Evolutionary conservation across 2,113 vertebrate genomes (phyloP), one percentile per base, ranked within the genome.

Genomic region (Dicerorhinus sumatrensis): DNA sequence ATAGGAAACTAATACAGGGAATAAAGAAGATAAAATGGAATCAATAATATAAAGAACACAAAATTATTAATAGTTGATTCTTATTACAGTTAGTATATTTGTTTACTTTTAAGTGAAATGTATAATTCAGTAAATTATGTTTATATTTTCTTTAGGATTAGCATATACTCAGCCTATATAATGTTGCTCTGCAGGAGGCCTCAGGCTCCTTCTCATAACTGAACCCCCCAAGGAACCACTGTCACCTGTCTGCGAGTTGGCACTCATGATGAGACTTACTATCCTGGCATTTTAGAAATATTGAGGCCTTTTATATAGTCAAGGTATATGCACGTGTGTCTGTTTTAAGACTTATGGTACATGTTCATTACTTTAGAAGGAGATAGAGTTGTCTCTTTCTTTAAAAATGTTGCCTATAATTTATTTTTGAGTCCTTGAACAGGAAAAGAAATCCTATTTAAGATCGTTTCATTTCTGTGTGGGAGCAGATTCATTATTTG

Each of bases 371-470:
- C 36, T 91, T 93, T 60, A 76, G 42, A 39, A 83, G 58, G 62
- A 73, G 27, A 75, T 6, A 62, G 36, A 92, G 73, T 23, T 82
- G 5, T 89, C 75, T 54, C 17, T 82, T 91, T 75, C 60, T 79
- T 67, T 65, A 31, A 87, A 67, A 69, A n/a, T 69, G 60, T 75
- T 67, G 77, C 33, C 51, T 76, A 29, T 67, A 65, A 91, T 91
- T 80, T 86, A 81, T 60, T 75, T 65, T 58, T 85, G 12, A 90
- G 25, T 56, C 11, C n/a, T 54, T 84, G 46, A 96, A 89, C 13
- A 96, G 84, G 54, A 92, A 92, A 36, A 82, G 17, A 97, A 89
- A 62, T 54, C 21, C 36, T 46, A 92, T 69, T 42, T 79, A 93
- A 90, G 10, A 80, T 31, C 51, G 70, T 65, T 90, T 31, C 51